Evolutionary conservation across 64 coral and sea anemone genomes (phyloP), one percentile per base, ranked within the genome.

Genomic region (Cladopsammia gracilis): DNA sequence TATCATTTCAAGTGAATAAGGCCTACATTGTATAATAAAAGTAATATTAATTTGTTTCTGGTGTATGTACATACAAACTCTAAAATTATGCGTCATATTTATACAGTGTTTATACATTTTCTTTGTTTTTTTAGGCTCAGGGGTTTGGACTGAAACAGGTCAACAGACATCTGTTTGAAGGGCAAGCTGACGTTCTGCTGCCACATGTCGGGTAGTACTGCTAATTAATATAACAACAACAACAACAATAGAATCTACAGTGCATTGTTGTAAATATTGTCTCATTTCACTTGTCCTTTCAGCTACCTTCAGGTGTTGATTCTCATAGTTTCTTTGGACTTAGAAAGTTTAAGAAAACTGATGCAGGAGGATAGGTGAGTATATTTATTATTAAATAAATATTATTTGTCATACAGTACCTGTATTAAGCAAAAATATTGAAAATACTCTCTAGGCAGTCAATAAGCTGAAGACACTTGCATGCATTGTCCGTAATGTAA

Each of bases 81-180:
- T 34, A 34, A 34, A 34, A 34, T 34, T 2, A 34, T 34, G 34
- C 0, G 16, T 75, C 3, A 48, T 76, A 54, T 23, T 66, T 66
- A n/a, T 50, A 77, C 14, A 11, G 6, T 56, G 53, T 10, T 10
- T 56, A 10, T 56, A 12, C 3, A 10, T 73, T n/a, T 43, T 70
- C 8, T 23, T 48, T 47, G 2, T 48, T 48, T 62, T 51, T 48
- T 51, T 12, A 99, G 98, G 81, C 94, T 52, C 98, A 96, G 70
- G 89, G 94, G 2, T 99, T 99, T 99, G 98, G 98, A 82, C 89
- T 74, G 16, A 93, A 92, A n/a, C 98, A 99, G 64, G 76, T 93
- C 25, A 99, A 90, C 62, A 96, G 94, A 59, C 94, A 96, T 79
- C 70, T 96, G 20, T 87, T 99, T 90, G 98, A 99, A 89, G 91